Percentiles rank a stretch among this genome's conserved stretches.
These are phyloP conservation scores for Arbacia lixula DNA, from an alignment of 53 echinoderm and acorn worm species.

Conservation along the genomic window DNA sequence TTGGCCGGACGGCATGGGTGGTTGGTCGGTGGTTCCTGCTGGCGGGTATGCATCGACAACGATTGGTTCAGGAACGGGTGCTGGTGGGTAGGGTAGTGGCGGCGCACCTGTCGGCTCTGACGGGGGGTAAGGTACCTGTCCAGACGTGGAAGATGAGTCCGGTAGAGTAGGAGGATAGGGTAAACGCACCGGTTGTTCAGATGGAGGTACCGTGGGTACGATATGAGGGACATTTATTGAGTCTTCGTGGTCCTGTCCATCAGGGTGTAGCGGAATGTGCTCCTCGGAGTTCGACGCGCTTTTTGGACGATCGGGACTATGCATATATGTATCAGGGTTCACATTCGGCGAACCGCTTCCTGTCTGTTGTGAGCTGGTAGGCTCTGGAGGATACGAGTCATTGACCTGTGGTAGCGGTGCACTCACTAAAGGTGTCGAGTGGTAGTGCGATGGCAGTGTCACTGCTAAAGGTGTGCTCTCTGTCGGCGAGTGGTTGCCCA, in stretches of 20 bases:
- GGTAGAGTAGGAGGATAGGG: slow-evolving; percentile 6
- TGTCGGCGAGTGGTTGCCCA: no score
- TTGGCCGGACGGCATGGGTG: not conserved
- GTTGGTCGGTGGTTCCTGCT: not conserved
- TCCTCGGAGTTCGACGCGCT: not conserved
- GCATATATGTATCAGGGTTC: no score
- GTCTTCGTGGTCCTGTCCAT: not conserved
- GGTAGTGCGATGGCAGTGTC: not conserved
- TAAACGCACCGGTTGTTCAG: not conserved
- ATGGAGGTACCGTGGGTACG: not conserved
- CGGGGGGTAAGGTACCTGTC: slow-evolving; percentile 3
- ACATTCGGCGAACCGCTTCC: no score
- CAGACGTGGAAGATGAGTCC: not conserved
- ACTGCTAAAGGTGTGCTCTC: no score
- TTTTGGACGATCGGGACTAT: no score
- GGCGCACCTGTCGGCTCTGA: not conserved
- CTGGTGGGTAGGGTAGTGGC: not conserved
- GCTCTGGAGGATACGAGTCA: not conserved
- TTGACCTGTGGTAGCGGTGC: not conserved
- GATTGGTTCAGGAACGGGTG: no score
- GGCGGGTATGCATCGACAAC: not conserved
- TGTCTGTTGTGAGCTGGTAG: no score
- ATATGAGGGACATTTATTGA: no score
- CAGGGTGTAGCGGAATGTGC: no score
- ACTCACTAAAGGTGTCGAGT: slow-evolving; percentile 11